A percentile compares a stretch with the other conserved stretches of the same genome.
Conservation (phyloP, 2,797 vertebrate genomes). For the Hyperoplus immaculatus region DNA sequence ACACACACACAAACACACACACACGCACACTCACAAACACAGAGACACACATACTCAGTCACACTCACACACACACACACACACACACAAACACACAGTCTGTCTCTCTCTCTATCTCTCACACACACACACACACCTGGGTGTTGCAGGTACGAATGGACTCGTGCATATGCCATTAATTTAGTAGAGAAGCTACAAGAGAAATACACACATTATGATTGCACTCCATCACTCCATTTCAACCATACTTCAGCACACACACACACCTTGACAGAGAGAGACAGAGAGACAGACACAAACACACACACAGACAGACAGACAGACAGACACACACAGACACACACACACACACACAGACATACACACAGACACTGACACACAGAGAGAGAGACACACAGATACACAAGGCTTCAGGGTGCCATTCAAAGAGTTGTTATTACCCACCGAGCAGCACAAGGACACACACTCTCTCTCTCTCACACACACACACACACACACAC, state of each 20-base stretch:
- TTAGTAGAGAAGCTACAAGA: too few relatives aligned
- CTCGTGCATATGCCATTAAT: too few relatives aligned
- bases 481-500: slow-evolving; percentile 24
- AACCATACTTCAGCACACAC: too few relatives aligned
- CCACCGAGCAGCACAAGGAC: slow-evolving; percentile 37
- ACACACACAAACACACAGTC: not conserved
- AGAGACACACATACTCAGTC: slow-evolving; percentile 14
- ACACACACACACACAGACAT: not conserved
- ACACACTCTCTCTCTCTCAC: slow-evolving; percentile 5
- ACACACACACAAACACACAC: slow-evolving; percentile 11
- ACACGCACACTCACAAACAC: not conserved
- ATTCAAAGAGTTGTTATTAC: slow-evolving; percentile 33
- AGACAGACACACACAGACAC: not conserved
- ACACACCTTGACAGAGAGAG: not conserved
- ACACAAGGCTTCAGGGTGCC: slow-evolving; percentile 39
- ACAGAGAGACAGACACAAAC: not conserved
- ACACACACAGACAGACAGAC: slow-evolving; percentile 1
- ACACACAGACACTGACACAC: slow-evolving; percentile 2
- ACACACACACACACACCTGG: too few relatives aligned
- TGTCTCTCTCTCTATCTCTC: too few relatives aligned
- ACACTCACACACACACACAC: not conserved
- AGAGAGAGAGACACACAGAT: slow-evolving; percentile 15
- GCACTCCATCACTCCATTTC: too few relatives aligned
- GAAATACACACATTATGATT: too few relatives aligned
- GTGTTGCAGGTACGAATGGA: too few relatives aligned